Percentiles rank a stretch among this genome's conserved stretches.
Evolutionary conservation across 2,113 vertebrate genomes (phyloP).

Genomic region (Apeltes quadracus): DNA sequence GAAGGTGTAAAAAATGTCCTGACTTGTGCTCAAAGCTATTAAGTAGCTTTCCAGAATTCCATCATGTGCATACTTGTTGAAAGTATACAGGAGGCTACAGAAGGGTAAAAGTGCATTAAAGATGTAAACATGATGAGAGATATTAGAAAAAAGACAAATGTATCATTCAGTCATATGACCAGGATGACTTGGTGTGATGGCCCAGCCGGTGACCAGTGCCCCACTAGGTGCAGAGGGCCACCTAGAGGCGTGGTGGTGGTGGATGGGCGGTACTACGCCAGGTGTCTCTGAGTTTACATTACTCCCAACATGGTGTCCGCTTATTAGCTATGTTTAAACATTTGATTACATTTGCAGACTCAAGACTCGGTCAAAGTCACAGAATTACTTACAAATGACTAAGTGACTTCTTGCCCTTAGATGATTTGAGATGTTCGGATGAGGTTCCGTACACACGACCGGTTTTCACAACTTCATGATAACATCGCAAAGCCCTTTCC

Average conservation of each 20-base stretch:
- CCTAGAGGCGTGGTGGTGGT: too few species aligned
- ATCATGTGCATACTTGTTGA: constrained; percentile 33
- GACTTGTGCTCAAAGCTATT: constrained; percentile 25
- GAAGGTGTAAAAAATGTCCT: constrained; percentile 30
- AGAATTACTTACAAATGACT: background rate
- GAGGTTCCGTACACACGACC: background rate
- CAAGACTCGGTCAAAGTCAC: background rate
- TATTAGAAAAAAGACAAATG: background rate
- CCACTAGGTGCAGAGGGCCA: too few species aligned
- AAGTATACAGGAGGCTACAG: constrained; percentile 19
- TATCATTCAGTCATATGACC: background rate
- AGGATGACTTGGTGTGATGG: too few species aligned
- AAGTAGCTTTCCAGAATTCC: constrained; percentile 27
- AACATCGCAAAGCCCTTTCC: constrained; percentile 3
- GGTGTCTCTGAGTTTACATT: too few species aligned
- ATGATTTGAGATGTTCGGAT: background rate
- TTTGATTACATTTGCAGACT: background rate
- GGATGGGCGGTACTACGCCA: too few species aligned
- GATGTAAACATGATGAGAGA: background rate
- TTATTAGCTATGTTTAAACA: background rate
- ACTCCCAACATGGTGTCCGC: background rate
- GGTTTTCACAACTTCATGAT: background rate
- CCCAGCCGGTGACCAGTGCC: too few species aligned
- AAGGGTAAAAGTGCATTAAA: background rate
- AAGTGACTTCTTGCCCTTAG: background rate